A percentile compares a stretch with the other conserved stretches of the same genome.
Conservation (phyloP, 2,113 vertebrate genomes). For the Pandion haliaetus region DNA sequence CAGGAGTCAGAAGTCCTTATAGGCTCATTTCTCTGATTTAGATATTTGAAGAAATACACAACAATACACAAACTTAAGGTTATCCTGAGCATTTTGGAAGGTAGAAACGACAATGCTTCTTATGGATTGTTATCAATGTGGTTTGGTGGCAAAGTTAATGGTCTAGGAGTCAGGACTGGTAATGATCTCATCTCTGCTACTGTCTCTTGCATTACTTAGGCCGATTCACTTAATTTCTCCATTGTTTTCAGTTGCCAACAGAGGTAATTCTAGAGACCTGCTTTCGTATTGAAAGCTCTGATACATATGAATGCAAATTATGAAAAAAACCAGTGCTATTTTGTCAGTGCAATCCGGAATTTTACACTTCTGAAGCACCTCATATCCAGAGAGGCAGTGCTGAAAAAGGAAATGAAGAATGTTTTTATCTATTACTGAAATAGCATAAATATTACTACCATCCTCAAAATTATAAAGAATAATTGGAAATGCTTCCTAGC, state of each 20-base stretch:
- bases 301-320: not conserved
- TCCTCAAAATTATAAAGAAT: conserved; percentile 7
- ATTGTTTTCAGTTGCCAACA: not conserved
- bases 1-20: not conserved
- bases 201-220: not conserved
- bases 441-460: not conserved
- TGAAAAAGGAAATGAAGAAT: not conserved
- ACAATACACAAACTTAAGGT: not conserved
- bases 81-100: not conserved
- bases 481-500: conserved; percentile 22
- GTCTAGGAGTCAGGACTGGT: not conserved
- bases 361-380: not conserved
- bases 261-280: not conserved
- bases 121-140: not conserved
- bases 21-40: not conserved
- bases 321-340: not conserved
- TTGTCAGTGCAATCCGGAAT: not conserved
- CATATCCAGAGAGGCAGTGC: not conserved
- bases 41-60: not conserved
- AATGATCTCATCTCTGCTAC: not conserved
- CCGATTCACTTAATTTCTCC: not conserved
- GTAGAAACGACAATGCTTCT: not conserved
- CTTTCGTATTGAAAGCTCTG: not conserved
- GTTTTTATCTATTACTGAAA: not conserved
- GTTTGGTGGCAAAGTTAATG: not conserved